A percentile compares a stretch with the other conserved stretches of the same genome.
Conservation (phyloP, 2,888 invertebrate genomes). For the Rhagophthalmus giganteus region DNA sequence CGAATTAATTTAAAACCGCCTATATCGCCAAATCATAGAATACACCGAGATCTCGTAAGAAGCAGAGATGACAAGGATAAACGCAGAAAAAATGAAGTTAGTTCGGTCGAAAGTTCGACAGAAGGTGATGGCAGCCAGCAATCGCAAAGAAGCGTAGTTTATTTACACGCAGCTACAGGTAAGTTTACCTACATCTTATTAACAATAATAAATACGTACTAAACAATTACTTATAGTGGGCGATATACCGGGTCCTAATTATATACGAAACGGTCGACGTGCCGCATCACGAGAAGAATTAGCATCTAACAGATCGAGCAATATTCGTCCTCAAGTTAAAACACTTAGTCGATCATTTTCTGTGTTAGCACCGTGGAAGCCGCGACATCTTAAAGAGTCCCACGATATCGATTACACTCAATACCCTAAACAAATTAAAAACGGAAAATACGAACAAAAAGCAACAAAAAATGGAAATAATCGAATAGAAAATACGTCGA, state of each 20-base stretch:
- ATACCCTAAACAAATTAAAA: slow-evolving; percentile 55
- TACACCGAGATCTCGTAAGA: slow-evolving; percentile 51
- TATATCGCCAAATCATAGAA: slow-evolving; percentile 47
- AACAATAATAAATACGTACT: not conserved
- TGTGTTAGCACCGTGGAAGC: slow-evolving; percentile 83
- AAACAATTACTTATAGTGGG: slow-evolving; percentile 61
- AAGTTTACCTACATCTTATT: slow-evolving; percentile 32
- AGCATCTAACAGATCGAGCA: slow-evolving; percentile 65
- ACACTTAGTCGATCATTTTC: slow-evolving; percentile 80
- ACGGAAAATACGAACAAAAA: slow-evolving; percentile 54
- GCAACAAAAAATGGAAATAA: slow-evolving; percentile 45
- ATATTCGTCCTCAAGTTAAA: slow-evolving; percentile 65
- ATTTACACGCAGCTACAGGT: slow-evolving; percentile 83
- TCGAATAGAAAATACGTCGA: slow-evolving; percentile 50
- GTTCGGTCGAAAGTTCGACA: slow-evolving; percentile 67
- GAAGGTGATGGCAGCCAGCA: slow-evolving; percentile 78
- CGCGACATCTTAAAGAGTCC: slow-evolving; percentile 71
- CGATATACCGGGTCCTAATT: slow-evolving; percentile 76
- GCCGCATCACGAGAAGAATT: slow-evolving; percentile 76
- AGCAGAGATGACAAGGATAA: slow-evolving; percentile 51
- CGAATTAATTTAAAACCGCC: slow-evolving; percentile 51
- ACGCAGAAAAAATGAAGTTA: slow-evolving; percentile 57
- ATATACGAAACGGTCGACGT: slow-evolving; percentile 59
- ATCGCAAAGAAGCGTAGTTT: slow-evolving; percentile 81
- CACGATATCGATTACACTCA: slow-evolving; percentile 81